Conservation (phyloP, 2,888 invertebrate genomes). For the Griposia aprilina region DNA sequence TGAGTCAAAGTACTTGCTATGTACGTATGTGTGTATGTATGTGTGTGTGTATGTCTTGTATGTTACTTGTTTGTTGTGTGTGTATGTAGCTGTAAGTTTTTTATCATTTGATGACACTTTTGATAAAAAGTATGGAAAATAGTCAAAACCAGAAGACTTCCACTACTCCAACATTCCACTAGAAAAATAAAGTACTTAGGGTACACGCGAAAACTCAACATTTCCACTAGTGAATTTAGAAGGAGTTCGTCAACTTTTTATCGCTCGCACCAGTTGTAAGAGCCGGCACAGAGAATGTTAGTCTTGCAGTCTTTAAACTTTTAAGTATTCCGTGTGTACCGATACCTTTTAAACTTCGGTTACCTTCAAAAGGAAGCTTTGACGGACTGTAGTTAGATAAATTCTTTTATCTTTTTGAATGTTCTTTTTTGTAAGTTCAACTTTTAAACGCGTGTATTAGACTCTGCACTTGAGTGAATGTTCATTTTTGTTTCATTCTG, state of each 20-base stretch:
- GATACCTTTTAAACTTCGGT: slow-evolving; percentile 54
- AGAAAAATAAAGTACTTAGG: slow-evolving; percentile 12
- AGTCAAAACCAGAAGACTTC: neutral
- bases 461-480: neutral
- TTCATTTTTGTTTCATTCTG: neutral
- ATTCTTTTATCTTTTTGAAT: slow-evolving; percentile 20
- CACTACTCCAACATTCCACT: neutral
- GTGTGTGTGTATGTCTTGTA: too few relatives aligned
- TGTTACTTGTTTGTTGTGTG: too few relatives aligned
- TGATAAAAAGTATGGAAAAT: neutral
- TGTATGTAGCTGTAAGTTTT: too few relatives aligned
- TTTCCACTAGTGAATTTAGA: slow-evolving; percentile 35
- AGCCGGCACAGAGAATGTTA: slow-evolving; percentile 41
- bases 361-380: slow-evolving; percentile 31
- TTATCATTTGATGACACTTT: neutral
- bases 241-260: slow-evolving; percentile 58
- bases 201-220: slow-evolving; percentile 17
- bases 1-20: too few relatives aligned
- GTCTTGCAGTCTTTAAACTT: slow-evolving; percentile 52
- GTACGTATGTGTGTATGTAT: too few relatives aligned
- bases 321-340: slow-evolving; percentile 57
- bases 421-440: neutral
- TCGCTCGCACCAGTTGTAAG: slow-evolving; percentile 46
- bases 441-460: neutral
- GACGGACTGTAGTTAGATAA: slow-evolving; percentile 11